Percentiles rank a stretch among this genome's conserved stretches.
These are phyloP conservation scores for Thymallus thymallus DNA, from an alignment of 2,113 vertebrate species.

Conservation along the genomic window DNA sequence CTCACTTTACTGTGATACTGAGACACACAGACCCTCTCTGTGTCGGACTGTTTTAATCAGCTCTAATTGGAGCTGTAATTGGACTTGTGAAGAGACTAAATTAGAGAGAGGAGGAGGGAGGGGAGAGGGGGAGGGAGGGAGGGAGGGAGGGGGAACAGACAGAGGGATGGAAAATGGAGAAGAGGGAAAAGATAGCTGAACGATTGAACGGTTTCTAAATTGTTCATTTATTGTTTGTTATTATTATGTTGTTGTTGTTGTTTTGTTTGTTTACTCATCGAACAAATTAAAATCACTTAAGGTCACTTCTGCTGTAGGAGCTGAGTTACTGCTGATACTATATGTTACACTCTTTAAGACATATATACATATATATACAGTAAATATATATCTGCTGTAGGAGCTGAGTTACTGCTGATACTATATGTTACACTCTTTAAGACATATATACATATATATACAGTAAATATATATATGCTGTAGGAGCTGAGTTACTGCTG, in stretches of 20 bases:
- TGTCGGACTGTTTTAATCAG: constrained; percentile 32
- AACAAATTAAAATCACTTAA: constrained; percentile 69
- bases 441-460: no score
- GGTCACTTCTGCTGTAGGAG: no score
- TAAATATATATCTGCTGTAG: no score
- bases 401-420: no score
- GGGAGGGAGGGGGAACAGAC: neutral
- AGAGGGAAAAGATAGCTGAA: neutral
- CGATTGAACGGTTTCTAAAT: constrained; percentile 41
- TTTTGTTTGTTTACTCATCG: constrained; percentile 70
- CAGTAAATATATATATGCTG: no score
- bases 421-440: no score
- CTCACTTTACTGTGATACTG: constrained; percentile 18
- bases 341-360: no score
- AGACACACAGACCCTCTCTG: constrained; percentile 25
- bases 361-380: no score
- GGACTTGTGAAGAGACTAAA: constrained; percentile 45
- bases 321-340: no score
- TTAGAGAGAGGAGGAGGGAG: constrained; percentile 37
- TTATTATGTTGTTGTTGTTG: constrained; percentile 40
- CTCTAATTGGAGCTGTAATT: constrained; percentile 55
- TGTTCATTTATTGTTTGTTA: constrained; percentile 54
- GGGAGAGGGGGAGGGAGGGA: neutral
- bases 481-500: no score
- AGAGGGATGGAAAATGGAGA: neutral